Evolutionary conservation across 1,140 invertebrate genomes (phyloP).

Genomic region (Calliphora vicina): DNA sequence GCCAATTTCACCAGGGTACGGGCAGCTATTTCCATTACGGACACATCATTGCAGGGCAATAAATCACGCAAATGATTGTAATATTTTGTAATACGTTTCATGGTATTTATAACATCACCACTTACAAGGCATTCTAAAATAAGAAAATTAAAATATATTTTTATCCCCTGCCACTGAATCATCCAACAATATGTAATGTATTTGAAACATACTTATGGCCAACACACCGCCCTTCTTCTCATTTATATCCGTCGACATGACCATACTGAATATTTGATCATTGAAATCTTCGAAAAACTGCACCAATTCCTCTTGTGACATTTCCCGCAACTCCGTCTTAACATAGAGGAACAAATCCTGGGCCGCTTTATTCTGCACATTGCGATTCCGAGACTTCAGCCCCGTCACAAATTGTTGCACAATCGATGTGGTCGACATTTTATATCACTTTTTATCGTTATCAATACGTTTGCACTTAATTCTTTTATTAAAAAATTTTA

Average conservation of each 20-base stretch:
- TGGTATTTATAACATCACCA: conserved; percentile 91
- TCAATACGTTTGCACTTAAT: neutral
- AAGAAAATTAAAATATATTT: neutral
- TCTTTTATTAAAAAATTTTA: neutral
- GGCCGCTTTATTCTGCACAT: conserved; percentile 83
- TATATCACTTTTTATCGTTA: neutral
- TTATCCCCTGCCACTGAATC: neutral
- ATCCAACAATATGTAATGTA: too few relatives aligned
- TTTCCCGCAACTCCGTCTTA: conserved; percentile 89
- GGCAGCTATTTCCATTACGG: conserved; percentile 95
- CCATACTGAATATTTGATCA: conserved; percentile 95
- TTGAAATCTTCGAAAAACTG: conserved; percentile 95
- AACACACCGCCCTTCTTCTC: conserved; percentile 96
- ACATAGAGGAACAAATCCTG: conserved; percentile 90
- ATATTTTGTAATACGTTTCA: conserved; percentile 88
- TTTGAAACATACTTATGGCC: conserved; percentile 80
- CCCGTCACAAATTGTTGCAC: conserved; percentile 84
- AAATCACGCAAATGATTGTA: conserved; percentile 92
- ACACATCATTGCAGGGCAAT: conserved; percentile 87
- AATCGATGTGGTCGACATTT: conserved; percentile 60
- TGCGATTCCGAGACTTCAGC: conserved; percentile 88
- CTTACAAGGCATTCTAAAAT: conserved; percentile 84
- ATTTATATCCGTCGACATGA: conserved; percentile 88
- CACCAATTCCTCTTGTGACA: conserved; percentile 89
- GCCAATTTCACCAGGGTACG: conserved; percentile 92